These are phyloP conservation scores for Steinernema carpocapsae DNA, from an alignment of 2,888 invertebrate species.

Conservation along the genomic window DNA sequence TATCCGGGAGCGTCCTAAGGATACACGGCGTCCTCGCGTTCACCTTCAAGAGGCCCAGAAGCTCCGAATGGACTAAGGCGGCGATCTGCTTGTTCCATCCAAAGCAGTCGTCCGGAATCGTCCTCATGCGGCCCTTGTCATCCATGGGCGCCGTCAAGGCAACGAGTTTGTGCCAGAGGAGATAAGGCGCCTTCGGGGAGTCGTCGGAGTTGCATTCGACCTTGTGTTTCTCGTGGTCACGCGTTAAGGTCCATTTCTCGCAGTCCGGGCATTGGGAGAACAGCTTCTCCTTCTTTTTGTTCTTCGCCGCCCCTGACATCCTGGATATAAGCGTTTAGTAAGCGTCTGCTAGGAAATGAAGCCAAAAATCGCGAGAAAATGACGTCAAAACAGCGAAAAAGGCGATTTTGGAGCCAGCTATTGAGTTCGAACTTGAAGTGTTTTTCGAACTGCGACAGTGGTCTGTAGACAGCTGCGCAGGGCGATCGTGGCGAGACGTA, in stretches of 20 bases:
- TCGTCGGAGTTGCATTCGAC: neutral
- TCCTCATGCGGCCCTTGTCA: neutral
- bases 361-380: too few relatives aligned
- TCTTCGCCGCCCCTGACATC: neutral
- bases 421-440: too few relatives aligned
- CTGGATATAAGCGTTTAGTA: too few relatives aligned
- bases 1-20: conserved; percentile 3
- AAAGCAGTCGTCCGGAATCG: neutral
- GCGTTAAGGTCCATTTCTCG: neutral
- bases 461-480: too few relatives aligned
- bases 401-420: too few relatives aligned
- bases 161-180: neutral
- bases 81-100: conserved; percentile 20
- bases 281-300: conserved; percentile 20
- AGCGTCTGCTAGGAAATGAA: too few relatives aligned
- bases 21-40: conserved; percentile 3
- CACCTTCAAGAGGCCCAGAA: neutral
- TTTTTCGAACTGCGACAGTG: too few relatives aligned
- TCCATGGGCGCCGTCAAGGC: conserved; percentile 15
- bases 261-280: conserved; percentile 3
- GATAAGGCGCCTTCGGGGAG: conserved; percentile 1
- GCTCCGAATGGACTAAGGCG: conserved; percentile 9
- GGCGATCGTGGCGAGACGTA: too few relatives aligned
- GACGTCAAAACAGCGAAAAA: too few relatives aligned
- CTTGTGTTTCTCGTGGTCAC: conserved; percentile 7